Evolutionary conservation across 2,888 invertebrate genomes (phyloP).

Genomic region (Eupithecia vulgata): DNA sequence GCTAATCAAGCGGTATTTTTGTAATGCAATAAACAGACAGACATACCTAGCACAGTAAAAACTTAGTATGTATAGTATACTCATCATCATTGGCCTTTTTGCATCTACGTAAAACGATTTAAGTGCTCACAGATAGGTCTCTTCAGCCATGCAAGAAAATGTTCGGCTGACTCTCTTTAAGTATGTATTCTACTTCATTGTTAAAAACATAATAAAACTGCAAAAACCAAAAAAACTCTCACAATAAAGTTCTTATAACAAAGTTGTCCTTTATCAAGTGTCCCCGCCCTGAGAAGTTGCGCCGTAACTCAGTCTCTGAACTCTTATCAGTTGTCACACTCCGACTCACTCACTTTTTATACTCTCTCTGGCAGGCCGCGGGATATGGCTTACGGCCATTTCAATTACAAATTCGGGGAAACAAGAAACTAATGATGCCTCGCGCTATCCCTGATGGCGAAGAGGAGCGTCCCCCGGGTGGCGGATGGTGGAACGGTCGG

Average conservation of each 20-base stretch:
- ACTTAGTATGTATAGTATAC: background rate
- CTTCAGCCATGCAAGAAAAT: too few species aligned
- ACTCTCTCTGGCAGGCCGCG: conserved; percentile 13
- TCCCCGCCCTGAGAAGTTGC: conserved; percentile 47
- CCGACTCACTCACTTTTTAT: conserved; percentile 64
- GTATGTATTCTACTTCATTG: too few species aligned
- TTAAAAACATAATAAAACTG: background rate
- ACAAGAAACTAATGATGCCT: too few species aligned
- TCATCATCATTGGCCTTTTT: too few species aligned
- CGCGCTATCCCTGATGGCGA: too few species aligned
- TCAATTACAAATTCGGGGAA: background rate
- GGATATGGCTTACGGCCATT: conserved; percentile 10
- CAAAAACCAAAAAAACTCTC: background rate
- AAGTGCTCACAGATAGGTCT: too few species aligned
- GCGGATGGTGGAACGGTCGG: too few species aligned
- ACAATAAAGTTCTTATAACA: conserved; percentile 9
- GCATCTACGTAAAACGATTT: too few species aligned
- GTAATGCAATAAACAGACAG: background rate
- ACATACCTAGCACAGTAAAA: background rate
- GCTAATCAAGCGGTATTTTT: background rate
- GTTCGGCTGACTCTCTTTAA: too few species aligned
- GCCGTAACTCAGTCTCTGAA: conserved; percentile 59
- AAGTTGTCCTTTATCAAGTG: conserved; percentile 21
- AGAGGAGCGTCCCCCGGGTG: too few species aligned
- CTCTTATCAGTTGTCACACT: conserved; percentile 78